Percentiles rank a stretch among this genome's conserved stretches.
These are phyloP conservation scores for Penelope pileata DNA, from an alignment of 2,113 vertebrate species.

Conservation along the genomic window DNA sequence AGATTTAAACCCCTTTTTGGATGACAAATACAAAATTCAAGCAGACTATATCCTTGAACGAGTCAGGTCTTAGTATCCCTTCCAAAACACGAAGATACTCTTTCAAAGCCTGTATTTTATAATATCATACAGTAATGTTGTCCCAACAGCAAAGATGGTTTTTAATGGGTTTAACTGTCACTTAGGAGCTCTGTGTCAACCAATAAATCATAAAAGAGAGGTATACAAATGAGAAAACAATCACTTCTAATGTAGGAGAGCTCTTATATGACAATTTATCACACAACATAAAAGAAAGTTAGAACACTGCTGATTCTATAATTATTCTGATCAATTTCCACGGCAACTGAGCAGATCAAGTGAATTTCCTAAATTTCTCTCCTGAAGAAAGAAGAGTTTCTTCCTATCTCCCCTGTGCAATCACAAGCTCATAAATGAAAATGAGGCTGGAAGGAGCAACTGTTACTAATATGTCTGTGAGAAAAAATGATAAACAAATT, in stretches of 20 bases:
- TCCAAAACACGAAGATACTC: neutral
- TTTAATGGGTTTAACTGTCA: neutral
- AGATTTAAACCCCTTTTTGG: neutral
- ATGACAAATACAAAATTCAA: neutral
- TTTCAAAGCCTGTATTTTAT: neutral
- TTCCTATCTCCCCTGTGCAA: neutral
- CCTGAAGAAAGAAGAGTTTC: neutral
- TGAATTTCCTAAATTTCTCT: slow-evolving; percentile 1
- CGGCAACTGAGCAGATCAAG: neutral
- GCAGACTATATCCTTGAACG: neutral
- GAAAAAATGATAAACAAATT: neutral
- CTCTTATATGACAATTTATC: neutral
- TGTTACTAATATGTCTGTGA: neutral
- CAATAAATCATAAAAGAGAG: neutral
- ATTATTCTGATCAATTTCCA: neutral
- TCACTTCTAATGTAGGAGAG: neutral
- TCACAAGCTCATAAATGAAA: neutral
- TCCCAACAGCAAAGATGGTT: neutral
- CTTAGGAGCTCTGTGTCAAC: neutral
- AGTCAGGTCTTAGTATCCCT: neutral
- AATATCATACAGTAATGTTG: neutral
- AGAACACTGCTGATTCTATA: neutral
- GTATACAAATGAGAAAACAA: neutral
- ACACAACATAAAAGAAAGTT: neutral
- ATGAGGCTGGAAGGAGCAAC: neutral